These are phyloP conservation scores for Tragelaphus imberbis DNA, from an alignment of 2,113 vertebrate genomes.

Conservation along the genomic window DNA sequence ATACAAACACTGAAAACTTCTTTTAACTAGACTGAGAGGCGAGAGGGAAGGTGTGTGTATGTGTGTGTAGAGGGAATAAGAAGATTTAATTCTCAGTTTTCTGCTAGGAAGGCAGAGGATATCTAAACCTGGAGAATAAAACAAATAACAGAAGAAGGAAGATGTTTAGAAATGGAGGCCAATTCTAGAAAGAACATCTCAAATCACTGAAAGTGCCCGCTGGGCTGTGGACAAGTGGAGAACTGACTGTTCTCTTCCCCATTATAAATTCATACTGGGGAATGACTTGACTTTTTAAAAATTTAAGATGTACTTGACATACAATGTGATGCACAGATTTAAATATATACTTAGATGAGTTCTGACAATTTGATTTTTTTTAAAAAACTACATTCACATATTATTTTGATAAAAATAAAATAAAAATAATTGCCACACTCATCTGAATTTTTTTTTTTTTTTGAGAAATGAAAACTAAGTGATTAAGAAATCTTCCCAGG, in stretches of 20 bases:
- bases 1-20: background rate
- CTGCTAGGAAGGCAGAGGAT: background rate
- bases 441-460: background rate
- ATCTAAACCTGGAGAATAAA: background rate
- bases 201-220: background rate
- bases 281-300: background rate
- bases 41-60: background rate
- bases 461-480: background rate
- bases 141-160: background rate
- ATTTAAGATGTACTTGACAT: background rate
- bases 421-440: background rate
- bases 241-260: background rate
- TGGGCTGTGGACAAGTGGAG: too few relatives aligned
- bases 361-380: background rate
- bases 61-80: background rate
- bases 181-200: background rate
- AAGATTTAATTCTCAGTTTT: background rate
- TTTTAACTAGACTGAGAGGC: background rate
- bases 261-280: background rate
- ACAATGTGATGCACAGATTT: background rate
- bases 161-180: background rate
- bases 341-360: background rate
- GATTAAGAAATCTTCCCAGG: background rate
- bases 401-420: slow-evolving; percentile 31
- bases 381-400: background rate